phyloP scores from a whole-genome alignment of 2,888 invertebrate species.

The Pseudoips prasinana region DNA sequence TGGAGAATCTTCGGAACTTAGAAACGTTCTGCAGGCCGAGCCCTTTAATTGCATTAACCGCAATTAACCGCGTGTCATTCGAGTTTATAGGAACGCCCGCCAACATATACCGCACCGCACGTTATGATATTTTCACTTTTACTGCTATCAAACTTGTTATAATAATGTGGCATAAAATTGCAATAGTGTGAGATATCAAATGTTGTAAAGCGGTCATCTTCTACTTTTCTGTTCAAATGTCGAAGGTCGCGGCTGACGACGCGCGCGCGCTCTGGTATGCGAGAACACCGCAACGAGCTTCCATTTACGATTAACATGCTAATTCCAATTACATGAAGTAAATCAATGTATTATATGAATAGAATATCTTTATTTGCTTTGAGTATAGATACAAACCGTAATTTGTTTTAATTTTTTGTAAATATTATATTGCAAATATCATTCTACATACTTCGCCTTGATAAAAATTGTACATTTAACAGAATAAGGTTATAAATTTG shows the following conservation, averaged over 20 bases:
- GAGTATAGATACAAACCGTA: too few species aligned
- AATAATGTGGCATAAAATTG: slow-evolving; percentile 68
- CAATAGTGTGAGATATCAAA: slow-evolving; percentile 68
- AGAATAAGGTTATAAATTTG: too few species aligned
- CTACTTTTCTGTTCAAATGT: slow-evolving; percentile 49
- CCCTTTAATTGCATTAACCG: slow-evolving; percentile 48
- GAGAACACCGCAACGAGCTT: slow-evolving; percentile 29
- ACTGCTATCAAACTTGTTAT: slow-evolving; percentile 46
- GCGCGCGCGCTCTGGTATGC: slow-evolving; percentile 54
- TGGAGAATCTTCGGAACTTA: slow-evolving; percentile 19
- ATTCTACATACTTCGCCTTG: too few species aligned
- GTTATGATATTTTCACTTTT: slow-evolving; percentile 59
- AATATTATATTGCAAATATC: too few species aligned
- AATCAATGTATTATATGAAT: neutral
- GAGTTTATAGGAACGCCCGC: slow-evolving; percentile 37
- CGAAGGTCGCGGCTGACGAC: slow-evolving; percentile 53
- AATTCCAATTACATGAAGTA: slow-evolving; percentile 37
- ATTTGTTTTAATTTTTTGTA: too few species aligned
- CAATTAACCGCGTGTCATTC: slow-evolving; percentile 52
- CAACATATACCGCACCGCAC: slow-evolving; percentile 34
- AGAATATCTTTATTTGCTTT: neutral
- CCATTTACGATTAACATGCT: slow-evolving; percentile 39
- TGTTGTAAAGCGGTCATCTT: slow-evolving; percentile 67
- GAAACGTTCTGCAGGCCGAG: slow-evolving; percentile 20
- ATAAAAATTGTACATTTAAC: too few species aligned